These are phyloP conservation scores for Aeoliscus strigatus DNA, from an alignment of 2,797 vertebrate species.

Conservation along the genomic window DNA sequence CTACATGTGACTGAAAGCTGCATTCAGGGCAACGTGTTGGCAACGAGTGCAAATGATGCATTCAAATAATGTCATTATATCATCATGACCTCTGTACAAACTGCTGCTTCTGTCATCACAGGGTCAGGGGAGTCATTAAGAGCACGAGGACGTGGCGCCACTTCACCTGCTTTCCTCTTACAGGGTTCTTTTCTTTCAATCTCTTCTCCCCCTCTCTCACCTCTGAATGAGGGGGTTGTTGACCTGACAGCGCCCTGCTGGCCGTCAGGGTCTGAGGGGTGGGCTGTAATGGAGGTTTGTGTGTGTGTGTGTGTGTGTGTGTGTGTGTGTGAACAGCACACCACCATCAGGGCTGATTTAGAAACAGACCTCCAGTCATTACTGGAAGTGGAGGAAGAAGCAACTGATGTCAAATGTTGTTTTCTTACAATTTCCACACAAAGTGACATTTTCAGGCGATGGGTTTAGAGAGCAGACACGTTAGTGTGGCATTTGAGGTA, in stretches of 20 bases:
- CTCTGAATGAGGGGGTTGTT: constrained; percentile 44
- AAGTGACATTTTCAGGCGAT: constrained; percentile 53
- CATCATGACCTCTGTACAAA: too few relatives aligned
- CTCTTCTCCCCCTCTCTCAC: too few relatives aligned
- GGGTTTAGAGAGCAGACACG: constrained; percentile 40
- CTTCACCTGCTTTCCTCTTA: constrained; percentile 20
- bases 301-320: too few relatives aligned
- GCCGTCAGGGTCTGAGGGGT: constrained; percentile 13
- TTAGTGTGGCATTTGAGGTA: constrained; percentile 61
- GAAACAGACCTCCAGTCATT: constrained; percentile 36
- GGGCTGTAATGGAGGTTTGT: too few relatives aligned
- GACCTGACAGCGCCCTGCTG: constrained; percentile 51
- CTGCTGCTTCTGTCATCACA: too few relatives aligned
- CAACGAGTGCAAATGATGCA: too few relatives aligned
- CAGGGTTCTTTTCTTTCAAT: constrained; percentile 1
- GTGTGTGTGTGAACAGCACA: neutral
- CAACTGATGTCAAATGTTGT: constrained; percentile 54
- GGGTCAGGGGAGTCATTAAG: too few relatives aligned
- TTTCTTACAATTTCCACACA: constrained; percentile 51
- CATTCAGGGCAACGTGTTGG: too few relatives aligned
- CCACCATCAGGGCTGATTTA: constrained; percentile 10
- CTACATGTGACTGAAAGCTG: too few relatives aligned
- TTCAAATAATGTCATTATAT: too few relatives aligned
- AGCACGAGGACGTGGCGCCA: too few relatives aligned
- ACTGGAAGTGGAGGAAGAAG: constrained; percentile 26